phyloP scores from a whole-genome alignment of 2,797 vertebrate species.

The Okamejei kenojei region DNA sequence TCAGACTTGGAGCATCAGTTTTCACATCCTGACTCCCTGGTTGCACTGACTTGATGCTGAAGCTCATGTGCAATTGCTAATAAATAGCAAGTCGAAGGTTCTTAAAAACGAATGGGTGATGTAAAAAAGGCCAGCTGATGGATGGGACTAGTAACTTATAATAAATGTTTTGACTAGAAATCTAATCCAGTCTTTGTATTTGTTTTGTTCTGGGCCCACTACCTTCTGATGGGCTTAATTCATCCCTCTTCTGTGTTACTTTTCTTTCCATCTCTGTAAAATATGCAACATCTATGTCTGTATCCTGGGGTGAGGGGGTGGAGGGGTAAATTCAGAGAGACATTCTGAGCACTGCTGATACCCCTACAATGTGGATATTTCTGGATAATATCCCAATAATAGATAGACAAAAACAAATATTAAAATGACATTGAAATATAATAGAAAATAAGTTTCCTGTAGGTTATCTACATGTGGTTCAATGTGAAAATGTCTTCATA shows the following conservation, averaged over 20 bases:
- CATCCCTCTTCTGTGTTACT: neutral
- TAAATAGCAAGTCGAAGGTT: neutral
- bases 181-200: neutral
- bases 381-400: neutral
- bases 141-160: neutral
- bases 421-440: neutral
- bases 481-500: neutral
- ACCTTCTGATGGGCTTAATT: neutral
- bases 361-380: neutral
- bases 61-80: neutral
- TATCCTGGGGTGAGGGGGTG: neutral
- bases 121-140: neutral
- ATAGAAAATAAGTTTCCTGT: neutral
- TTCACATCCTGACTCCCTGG: neutral
- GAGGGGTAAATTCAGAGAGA: neutral
- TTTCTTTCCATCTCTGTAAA: neutral
- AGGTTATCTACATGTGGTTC: neutral
- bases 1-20: neutral
- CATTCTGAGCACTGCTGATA: neutral
- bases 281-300: neutral
- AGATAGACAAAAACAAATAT: neutral
- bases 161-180: neutral
- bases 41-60: neutral
- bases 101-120: neutral
- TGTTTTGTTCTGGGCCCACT: neutral